Conservation (phyloP, 2,797 vertebrate genomes). For the Eutrigla gurnardus region DNA sequence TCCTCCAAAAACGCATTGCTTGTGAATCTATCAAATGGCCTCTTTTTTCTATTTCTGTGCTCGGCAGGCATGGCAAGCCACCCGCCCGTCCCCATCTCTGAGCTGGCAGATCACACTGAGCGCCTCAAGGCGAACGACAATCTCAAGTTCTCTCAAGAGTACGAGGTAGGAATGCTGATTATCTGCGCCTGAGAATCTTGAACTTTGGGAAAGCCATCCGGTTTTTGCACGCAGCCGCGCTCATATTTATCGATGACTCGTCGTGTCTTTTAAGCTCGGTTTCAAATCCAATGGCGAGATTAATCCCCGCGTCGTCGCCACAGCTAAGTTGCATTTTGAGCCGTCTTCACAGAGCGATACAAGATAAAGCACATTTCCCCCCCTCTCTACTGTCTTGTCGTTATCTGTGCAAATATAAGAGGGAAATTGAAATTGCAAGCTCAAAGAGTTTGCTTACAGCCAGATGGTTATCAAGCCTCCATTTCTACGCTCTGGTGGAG, state of each 20-base stretch:
- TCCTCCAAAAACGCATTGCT: conserved; percentile 28
- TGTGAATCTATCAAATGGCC: conserved; percentile 52
- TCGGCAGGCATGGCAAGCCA: conserved; percentile 96
- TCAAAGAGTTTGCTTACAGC: conserved; percentile 75
- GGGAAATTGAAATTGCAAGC: conserved; percentile 69
- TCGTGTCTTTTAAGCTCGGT: conserved; percentile 20
- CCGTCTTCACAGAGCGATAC: conserved; percentile 38
- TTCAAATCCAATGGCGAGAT: conserved; percentile 39
- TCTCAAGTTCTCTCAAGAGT: conserved; percentile 99
- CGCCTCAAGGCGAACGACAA: conserved; percentile 99
- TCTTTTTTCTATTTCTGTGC: conserved; percentile 65
- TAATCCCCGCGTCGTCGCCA: not conserved
- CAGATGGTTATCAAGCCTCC: conserved; percentile 72
- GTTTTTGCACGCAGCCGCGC: conserved; percentile 28
- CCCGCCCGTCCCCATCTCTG: conserved; percentile 94
- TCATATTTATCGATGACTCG: conserved; percentile 39
- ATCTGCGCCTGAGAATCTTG: conserved; percentile 58
- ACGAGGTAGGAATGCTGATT: conserved; percentile 90
- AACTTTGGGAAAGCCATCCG: conserved; percentile 45
- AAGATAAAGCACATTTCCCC: conserved; percentile 52
- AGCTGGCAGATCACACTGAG: conserved; percentile 96
- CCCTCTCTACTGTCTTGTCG: conserved; percentile 36
- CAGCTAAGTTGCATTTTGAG: conserved; percentile 40
- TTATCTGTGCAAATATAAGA: conserved; percentile 65
- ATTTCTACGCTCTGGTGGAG: conserved; percentile 61